Base-by-base conservation (phyloP, 2,888 invertebrate genomes). In the Platycnemis pennipes region DNA sequence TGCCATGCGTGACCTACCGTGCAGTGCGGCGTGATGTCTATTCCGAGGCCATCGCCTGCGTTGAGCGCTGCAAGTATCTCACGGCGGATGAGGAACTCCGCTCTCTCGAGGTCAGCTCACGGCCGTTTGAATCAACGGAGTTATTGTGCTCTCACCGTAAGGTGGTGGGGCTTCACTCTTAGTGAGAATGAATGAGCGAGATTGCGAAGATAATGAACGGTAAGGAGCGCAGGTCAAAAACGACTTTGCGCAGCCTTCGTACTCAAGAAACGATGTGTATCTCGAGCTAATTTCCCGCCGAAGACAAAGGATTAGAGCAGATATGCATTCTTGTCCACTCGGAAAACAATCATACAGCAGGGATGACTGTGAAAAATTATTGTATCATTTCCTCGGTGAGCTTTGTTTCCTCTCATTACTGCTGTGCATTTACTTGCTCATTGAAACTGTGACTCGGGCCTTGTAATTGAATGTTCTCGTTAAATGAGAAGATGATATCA, bases 381-480 rank as follows among this genome's bases (percentile, higher is more conserved):
- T 37, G 63, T 77, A 77, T 77, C 77, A 77, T 37, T 77, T 77
- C 77, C 77, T 77, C 77, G 37, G 37, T 37, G 77, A 77, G 77
- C 77, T 26, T 77, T 77, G 77, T 77, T 37, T 77, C 77, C 37
- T 31, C 77, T 37, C 77, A 37, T 77, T 77, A 77, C 31, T 77
- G 77, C 77, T 11, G 37, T 31, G 31, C 37, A 77, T 37, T 37
- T 37, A 37, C 37, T 37, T 77, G 77, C 77, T 77, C 77, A 77
- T 77, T 77, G 77, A 77, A 77, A 77, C 77, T 77, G 31, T 77
- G 77, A 77, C 77, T 77, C 77, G 11, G 77, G 31, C 77, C 77
- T 77, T 77, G 77, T 77, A 77, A 77, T 77, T 77, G 77, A 77
- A 77, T 77, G 77, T 77, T 77, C 77, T 37, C 37, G 77, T 77